Evolutionary conservation across 1,140 invertebrate genomes (phyloP), one percentile per base, ranked within the genome.

Genomic region (Drosophila lacertosa): DNA sequence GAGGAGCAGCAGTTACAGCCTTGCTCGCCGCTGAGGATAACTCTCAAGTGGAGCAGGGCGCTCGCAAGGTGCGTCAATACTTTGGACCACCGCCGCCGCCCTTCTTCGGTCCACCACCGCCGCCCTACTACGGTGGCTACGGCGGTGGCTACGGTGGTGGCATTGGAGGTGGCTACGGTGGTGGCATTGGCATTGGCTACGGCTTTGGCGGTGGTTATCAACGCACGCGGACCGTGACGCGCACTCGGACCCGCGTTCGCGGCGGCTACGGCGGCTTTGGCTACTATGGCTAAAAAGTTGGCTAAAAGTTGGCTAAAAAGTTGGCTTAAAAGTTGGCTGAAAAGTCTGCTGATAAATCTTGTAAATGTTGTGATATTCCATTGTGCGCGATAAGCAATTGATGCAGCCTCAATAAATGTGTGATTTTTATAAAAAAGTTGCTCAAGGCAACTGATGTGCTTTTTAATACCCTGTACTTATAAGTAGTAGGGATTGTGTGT

Each of bases 221-320:
- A 44, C 78, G 89, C 20, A 89, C 81, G 7, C 89, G 71, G 0
- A 75, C 84, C 26, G 69, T 90, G 22, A 90, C 89, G 24, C 89
- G 89, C 16, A 84, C 81, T 3, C 60, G 80, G 5, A 73, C 66
- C 89, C 53, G 58, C 60, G 80, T 7, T 76, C 66, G 88, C 53
- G 58, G 88, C 18, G 77, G 83, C 1, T 86, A 70, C 22, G 44
- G 24, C 6, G 45, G 45, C 10, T 90, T 72, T n/a, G 65, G 88
- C 22, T 82, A 82, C 1, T 90, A 74, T 10, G 62, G 63, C 37
- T n/a, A n/a, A n/a, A n/a, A n/a, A n/a, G n/a, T n/a, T n/a, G 63
- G 63, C 13, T 65, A 90, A 80, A 80, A 13, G 22, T 18, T 13
- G 9, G 20, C 6, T n/a, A n/a, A n/a, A n/a, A n/a, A 24, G 10